These are phyloP conservation scores for Passer montanus DNA, from an alignment of 2,113 vertebrate genomes.

Conservation along the genomic window DNA sequence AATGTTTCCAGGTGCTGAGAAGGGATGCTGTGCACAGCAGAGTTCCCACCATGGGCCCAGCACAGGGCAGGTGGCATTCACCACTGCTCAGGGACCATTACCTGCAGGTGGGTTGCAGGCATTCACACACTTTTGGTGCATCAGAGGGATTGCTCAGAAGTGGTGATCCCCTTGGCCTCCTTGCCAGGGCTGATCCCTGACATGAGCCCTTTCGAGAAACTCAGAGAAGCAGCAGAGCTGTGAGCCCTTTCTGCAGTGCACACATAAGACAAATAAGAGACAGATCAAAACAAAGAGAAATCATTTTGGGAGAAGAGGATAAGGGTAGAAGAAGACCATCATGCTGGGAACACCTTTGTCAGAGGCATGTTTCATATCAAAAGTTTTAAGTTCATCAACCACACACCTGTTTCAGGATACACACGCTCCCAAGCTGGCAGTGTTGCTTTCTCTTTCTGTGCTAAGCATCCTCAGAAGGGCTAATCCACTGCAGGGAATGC, in stretches of 20 bases:
- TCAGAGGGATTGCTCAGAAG: background rate
- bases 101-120: background rate
- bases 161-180: background rate
- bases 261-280: background rate
- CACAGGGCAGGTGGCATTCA: background rate
- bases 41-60: too few species aligned
- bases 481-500: background rate
- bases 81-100: background rate
- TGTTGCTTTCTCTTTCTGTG: background rate
- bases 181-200: background rate
- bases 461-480: background rate
- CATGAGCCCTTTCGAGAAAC: background rate
- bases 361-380: background rate
- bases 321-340: background rate
- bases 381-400: background rate
- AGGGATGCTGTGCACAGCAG: fast-evolving
- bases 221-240: background rate
- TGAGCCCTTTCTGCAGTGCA: background rate
- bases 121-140: background rate
- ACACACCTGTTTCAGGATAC: background rate
- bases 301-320: background rate
- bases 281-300: background rate
- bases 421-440: fast-evolving
- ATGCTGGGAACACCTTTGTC: background rate
- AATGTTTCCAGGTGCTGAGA: background rate